Evolutionary conservation across 1,140 invertebrate species (phyloP), one percentile per base, ranked within the genome.

Genomic region (Pseudobourletiella spinata): DNA sequence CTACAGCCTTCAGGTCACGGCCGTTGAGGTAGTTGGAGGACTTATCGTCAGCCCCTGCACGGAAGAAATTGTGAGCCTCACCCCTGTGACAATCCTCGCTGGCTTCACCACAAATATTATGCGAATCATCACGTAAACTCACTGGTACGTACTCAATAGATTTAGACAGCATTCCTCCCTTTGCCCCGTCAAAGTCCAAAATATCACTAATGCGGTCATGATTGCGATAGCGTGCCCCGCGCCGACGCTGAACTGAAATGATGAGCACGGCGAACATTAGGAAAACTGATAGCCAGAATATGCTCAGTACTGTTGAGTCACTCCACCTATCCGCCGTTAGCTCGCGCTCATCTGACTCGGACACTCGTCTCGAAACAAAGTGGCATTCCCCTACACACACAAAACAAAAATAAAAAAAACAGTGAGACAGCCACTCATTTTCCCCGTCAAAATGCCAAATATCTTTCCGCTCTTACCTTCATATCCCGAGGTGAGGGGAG

Each of bases 281-380:
- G 30, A 70, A 65, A 6, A 64, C 65, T 39, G 60, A 60, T 8
- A 67, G 39, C 63, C 68, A 70, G 30, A 70, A 65, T 28, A 66
- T 59, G 29, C 57, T 55, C 15, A 70, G 39, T 26, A 70, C 58
- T 20, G 29, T 56, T 1, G 60, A 62, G 25, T 67, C 65, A 42
- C 22, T 58, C 59, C 63, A 70, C 24, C 35, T 57, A 16, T 60
- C 61, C 11, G 57, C 52, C 24, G 32, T 57, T 11, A 61, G 25
- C 24, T 56, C 50, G 20, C 35, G 20, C 25, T 67, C 65, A 15
- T 65, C 65, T 1, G 58, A 51, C 28, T 70, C 68, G 2, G 68
- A 67, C 16, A 70, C 68, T 59, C 68, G 29, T 6, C 68, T 30
- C 25, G 62, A 62, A 2, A 70, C 64, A 55, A 60, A 64, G 50